These are phyloP conservation scores for Peromyscus melanophrys DNA, from an alignment of 2,797 vertebrate species.

Conservation along the genomic window DNA sequence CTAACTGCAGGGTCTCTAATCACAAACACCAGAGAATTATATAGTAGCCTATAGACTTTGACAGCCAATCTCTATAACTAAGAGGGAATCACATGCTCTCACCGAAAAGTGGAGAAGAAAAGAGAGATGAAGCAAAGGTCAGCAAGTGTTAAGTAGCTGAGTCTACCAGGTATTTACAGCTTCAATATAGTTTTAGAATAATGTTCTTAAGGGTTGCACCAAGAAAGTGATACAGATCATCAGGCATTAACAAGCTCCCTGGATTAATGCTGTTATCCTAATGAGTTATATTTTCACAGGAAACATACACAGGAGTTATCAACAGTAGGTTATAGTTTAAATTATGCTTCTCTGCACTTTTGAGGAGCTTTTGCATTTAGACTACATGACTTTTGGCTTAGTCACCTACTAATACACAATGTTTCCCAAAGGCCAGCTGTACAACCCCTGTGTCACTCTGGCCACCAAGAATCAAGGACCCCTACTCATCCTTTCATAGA, in stretches of 20 bases:
- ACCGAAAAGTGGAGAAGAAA: slow-evolving; percentile 53
- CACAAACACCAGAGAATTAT: slow-evolving; percentile 46
- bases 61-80: slow-evolving; percentile 26
- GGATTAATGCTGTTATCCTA: slow-evolving; percentile 30
- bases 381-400: not conserved
- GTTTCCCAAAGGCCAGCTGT: not conserved
- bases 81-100: slow-evolving; percentile 58
- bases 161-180: slow-evolving; percentile 10
- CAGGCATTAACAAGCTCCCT: not conserved
- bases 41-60: slow-evolving; percentile 38
- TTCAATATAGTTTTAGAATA: slow-evolving; percentile 54
- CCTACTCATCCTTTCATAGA: not conserved
- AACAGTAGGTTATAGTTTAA: not conserved
- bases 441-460: not conserved
- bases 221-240: not conserved
- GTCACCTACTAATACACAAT: not conserved
- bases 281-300: slow-evolving; percentile 15
- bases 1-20: slow-evolving; percentile 38
- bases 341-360: not conserved
- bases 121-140: slow-evolving; percentile 6
- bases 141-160: slow-evolving; percentile 41
- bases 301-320: not conserved
- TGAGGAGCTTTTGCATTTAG: slow-evolving; percentile 14
- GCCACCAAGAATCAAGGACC: not conserved
- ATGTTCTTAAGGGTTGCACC: slow-evolving; percentile 25